Evolutionary conservation across 2,888 invertebrate species (phyloP), one percentile per base, ranked within the genome.

Genomic region (Sarcophaga carnaria): DNA sequence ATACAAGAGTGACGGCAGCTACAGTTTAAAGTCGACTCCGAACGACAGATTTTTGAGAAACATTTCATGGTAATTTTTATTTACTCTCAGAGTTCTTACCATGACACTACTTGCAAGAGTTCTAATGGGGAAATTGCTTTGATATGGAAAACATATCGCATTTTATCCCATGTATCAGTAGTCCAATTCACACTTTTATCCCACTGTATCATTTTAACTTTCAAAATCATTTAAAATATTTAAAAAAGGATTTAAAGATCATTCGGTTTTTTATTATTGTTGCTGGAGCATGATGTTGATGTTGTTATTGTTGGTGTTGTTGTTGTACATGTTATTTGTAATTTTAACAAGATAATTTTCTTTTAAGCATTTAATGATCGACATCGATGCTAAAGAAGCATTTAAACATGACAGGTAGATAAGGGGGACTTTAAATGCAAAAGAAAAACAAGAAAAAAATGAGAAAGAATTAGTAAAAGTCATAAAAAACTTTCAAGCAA

Each of bases 341-440:
- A 92, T 92, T 92, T 92, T 92, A 92, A 92, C 92, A 92, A 92
- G 92, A 92, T 92, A 92, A 92, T 92, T 92, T 92, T 92, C 90
- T 90, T 92, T 79, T 91, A 90, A 90, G 90, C 92, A 91, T 92
- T 92, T 92, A 92, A 92, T 92, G 92, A 91, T 84, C 80, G 76
- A 78, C 78, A 74, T 74, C 54, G 62, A 74, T 80, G 79, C 70
- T 69, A 70, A 78, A 69, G 76, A 80, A 80, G 59, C 83, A 77
- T 22, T 47, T 47, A 75, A 85, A 79, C 37, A 37, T 83, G 70
- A 37, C 62, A 87, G 84, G 83, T 60, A 85, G 49, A 83, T 37
- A 74, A 25, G 37, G 3, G 3, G 22, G 47, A 54, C 54, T 12
- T 54, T 54, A 4, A 54, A 17, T 37, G 8, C 37, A 60, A 27